Evolutionary conservation across 2,888 invertebrate species (phyloP).

Genomic region (Xestia c-nigrum): DNA sequence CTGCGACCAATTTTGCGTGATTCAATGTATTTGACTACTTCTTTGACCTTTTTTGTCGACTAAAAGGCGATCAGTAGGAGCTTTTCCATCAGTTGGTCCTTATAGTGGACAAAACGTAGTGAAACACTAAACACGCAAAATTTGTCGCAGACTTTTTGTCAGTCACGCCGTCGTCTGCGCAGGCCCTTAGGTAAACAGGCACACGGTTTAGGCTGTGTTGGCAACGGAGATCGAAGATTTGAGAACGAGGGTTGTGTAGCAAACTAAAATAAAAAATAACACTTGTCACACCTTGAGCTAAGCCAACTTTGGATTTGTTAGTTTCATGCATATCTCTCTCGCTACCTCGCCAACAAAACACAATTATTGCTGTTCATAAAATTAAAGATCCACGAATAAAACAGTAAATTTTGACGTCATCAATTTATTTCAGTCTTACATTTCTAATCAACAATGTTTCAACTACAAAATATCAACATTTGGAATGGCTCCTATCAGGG

Average conservation of each 20-base stretch:
- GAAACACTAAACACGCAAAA: too few species aligned
- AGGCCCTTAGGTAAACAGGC: too few species aligned
- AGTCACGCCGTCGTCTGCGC: too few species aligned
- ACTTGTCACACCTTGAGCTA: not conserved
- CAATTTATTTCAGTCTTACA: conserved; percentile 87
- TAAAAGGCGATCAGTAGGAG: too few species aligned
- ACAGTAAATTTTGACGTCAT: conserved; percentile 50
- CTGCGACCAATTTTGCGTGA: too few species aligned
- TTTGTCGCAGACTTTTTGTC: too few species aligned
- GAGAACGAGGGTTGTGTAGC: not conserved
- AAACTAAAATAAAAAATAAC: not conserved
- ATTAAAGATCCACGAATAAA: conserved; percentile 24
- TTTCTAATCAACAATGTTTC: conserved; percentile 84
- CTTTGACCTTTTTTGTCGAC: too few species aligned
- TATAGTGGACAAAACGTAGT: too few species aligned
- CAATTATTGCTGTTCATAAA: not conserved
- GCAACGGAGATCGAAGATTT: not conserved
- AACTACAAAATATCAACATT: conserved; percentile 83
- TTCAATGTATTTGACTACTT: too few species aligned
- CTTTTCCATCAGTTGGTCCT: too few species aligned
- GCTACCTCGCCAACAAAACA: too few species aligned
- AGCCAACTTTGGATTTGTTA: not conserved
- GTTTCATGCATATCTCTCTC: not conserved
- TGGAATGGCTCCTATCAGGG: conserved; percentile 72
- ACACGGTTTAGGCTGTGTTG: not conserved